Evolutionary conservation across 37 sponge, comb jelly and placozoan genomes (phyloP).

Genomic region (Oopsacas minuta): DNA sequence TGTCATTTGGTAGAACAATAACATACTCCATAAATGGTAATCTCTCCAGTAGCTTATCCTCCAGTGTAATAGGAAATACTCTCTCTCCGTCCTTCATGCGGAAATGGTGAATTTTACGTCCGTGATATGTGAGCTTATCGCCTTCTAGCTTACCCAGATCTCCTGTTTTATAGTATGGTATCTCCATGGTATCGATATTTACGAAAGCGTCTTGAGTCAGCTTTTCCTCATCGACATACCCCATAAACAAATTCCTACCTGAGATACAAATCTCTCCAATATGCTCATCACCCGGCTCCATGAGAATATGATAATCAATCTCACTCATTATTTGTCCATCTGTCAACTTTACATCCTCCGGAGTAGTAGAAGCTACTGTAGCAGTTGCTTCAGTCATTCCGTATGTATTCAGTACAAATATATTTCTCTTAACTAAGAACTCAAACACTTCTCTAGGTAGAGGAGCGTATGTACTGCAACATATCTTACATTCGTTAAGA

Average conservation of each 20-base stretch:
- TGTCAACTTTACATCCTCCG: neutral
- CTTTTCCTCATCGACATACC: neutral
- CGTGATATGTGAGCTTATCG: neutral
- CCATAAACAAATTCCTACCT: neutral
- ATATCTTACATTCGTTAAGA: neutral
- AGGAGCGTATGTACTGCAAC: conserved; percentile 9
- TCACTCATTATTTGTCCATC: neutral
- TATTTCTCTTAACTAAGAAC: neutral
- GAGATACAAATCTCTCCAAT: neutral
- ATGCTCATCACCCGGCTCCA: neutral
- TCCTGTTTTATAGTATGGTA: neutral
- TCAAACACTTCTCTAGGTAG: neutral
- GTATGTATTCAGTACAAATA: neutral
- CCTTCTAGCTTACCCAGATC: neutral
- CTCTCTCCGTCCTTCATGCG: neutral
- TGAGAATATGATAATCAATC: neutral
- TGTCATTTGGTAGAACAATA: neutral
- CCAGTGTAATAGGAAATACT: neutral
- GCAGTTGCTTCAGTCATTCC: neutral
- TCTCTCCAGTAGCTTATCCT: conserved; percentile 18
- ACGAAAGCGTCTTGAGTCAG: neutral
- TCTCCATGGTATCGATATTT: neutral
- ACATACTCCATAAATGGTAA: neutral
- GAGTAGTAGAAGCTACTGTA: neutral
- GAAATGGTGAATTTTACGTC: neutral